Evolutionary conservation across 2,113 vertebrate species (phyloP), one percentile per base, ranked within the genome.

Genomic region (Aldabrachelys gigantea): DNA sequence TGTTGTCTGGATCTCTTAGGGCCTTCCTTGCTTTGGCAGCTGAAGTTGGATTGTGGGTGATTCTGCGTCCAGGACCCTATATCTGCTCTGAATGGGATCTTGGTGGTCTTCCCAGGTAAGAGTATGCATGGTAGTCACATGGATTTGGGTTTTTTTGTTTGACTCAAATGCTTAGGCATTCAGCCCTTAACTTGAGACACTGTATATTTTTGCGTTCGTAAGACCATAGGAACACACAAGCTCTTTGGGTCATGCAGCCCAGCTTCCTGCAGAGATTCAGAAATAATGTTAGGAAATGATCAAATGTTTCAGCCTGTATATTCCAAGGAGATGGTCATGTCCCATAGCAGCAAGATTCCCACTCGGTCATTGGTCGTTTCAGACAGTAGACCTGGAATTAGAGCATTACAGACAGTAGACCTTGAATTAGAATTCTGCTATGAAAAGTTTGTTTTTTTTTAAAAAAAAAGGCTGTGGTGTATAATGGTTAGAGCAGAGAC

Each of bases 51-150:
- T 97, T 99, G 35, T 99, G 99, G 99, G 99, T 99, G 90, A 99
- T 99, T 88, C 98, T 99, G 88, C 99, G 99, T 81, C 99, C 99
- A 7, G 99, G 99, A 25, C 99, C 99, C 2, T 99, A 99, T 80
- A 99, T 99, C 97, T 99, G 99, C 95, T 98, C 99, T 0, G 99
- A 99, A 27, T 98, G 99, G 97, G 99, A 99, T 94, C 98, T 99
- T 0, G 99, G 99, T 4, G 99, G 99, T 2, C 95, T 99, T 81
- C 99, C 99, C 93, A 99, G 99, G 99, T 99, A 91, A 98, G 97
- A 31, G 8, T 78, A 53, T 21, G 1, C 14, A 27, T 78, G 38
- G 22, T 78, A 22, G 41, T 5, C 24, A 78, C 2, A 16, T 69
- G 52, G 4, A 17, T 62, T 76, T 24, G 41, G 57, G 11, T 44